Base-by-base conservation (phyloP, 2,113 vertebrate species). In the Phyllopteryx taeniolatus region DNA sequence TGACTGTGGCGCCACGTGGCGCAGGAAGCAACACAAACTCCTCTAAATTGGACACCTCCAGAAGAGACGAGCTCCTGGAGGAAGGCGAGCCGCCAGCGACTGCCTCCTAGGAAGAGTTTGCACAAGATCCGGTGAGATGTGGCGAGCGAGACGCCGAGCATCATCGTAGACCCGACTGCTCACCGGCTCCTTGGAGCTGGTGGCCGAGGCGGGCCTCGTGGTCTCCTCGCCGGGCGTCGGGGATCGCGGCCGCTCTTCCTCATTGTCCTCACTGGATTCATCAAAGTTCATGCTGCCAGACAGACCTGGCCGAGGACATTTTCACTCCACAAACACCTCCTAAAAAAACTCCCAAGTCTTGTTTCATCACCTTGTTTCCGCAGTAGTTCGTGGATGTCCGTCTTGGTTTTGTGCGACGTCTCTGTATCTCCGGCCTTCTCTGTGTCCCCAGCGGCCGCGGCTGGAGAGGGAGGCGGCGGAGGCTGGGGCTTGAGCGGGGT, bases 271-370 rank as follows among this genome's bases (percentile, higher is more conserved):
- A 3, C 93, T 93, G 61, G 92, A 89, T 71, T 99, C 96, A 72
- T 99, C 97, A 51, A 96, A 99, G 91, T 97, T 96, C 92, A 99
- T 87, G 69, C 95, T 98, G 78, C 86, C 94, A 5, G 93, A 95
- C 86, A 98, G 94, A 67, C 96, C 97, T 98, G 76, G 47, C 4
- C 63, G n/a, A 43, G n/a, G 17, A 56, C 67, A 69, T 46, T 31
- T 49, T 31, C 33, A 22, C 0, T 22, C 14, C 14, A 49, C 7
- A 57, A 33, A 33, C 57, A 64, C 57, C n/a, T 22, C 5, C 43
- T n/a, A 17, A 62, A 71, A 14, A 31, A 59, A 22, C 1, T 68
- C 3, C 46, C 8, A 13, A n/a, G 49, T 19, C 47, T 69, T 14
- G 13, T 31, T 87, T 86, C 17, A 3, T 49, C 74, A 98, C 97